Evolutionary conservation across 2,888 invertebrate genomes (phyloP), one percentile per base, ranked within the genome.

Genomic region (Erebia palarica): DNA sequence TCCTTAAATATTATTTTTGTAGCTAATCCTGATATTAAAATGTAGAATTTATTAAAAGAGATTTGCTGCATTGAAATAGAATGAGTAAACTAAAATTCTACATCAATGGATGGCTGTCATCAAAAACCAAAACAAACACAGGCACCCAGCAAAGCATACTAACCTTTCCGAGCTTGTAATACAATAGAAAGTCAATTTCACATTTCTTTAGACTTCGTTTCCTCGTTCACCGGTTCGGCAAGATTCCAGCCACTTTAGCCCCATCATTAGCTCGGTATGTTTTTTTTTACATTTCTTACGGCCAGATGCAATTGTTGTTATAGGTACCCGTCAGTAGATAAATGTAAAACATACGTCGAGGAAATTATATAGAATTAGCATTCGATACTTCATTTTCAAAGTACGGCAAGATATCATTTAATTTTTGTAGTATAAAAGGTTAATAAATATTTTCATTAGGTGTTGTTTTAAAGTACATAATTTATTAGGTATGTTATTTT

Each of bases 121-220:
- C 16, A 18, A 16, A 61, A 63, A 47, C 47, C 57, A 61, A 49
- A 66, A 70, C 65, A 58, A 61, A 57, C 11, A 57, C 21, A 21
- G 55, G 21, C 61, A 68, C 53, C 49, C 14, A 65, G 61, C 68
- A 72, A 58, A 70, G 68, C 60, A 74, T 70, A 69, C 53, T 70
- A 64, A 72, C 68, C 72, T 69, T 61, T 72, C 65, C 47, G 70
- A 64, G 63, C 66, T 68, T 65, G 67, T 73, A 69, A 74, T 73
- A 73, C 72, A 71, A 73, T 73, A 76, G 77, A 77, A 74, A 75
- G 72, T 73, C 53, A 70, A 73, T 75, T 75, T 74, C 73, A 74
- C 70, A 70, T 72, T 74, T 72, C 73, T 70, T 68, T 66, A 70
- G 60, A 53, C 70, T 49, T 51, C 65, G 63, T 67, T 71, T 71